These are phyloP conservation scores for Bombus difficillimus DNA, from an alignment of 1,140 invertebrate genomes.

Conservation along the genomic window DNA sequence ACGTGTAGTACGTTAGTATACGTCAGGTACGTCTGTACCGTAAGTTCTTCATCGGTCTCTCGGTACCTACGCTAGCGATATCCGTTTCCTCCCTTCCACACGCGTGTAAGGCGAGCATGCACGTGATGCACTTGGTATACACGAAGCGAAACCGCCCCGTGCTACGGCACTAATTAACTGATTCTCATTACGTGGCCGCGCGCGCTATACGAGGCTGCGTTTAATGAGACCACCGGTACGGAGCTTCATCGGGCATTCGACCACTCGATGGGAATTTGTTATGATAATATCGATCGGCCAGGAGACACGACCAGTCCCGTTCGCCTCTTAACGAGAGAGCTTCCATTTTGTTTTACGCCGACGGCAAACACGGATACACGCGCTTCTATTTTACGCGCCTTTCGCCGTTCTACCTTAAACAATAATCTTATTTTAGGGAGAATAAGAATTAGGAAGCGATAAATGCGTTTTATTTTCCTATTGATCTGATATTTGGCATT, in stretches of 20 bases:
- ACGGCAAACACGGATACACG: background rate
- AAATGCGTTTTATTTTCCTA: too few relatives aligned
- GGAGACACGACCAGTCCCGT: conserved; percentile 29
- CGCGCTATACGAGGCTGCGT: conserved; percentile 71
- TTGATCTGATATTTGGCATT: too few relatives aligned
- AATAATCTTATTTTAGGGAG: too few relatives aligned
- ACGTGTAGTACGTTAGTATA: background rate
- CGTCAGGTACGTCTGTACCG: conserved; percentile 2
- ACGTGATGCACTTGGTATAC: conserved; percentile 55
- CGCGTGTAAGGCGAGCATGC: conserved; percentile 53
- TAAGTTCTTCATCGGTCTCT: conserved; percentile 34
- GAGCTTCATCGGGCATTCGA: conserved; percentile 58
- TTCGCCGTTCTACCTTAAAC: too few relatives aligned
- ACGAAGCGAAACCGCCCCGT: conserved; percentile 61
- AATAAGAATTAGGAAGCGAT: too few relatives aligned
- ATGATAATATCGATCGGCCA: conserved; percentile 53
- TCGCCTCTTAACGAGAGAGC: conserved; percentile 32
- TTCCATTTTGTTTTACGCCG: conserved; percentile 35
- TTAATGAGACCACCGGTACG: conserved; percentile 80
- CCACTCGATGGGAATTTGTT: conserved; percentile 53
- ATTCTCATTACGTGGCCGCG: conserved; percentile 79
- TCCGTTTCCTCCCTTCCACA: conserved; percentile 28
- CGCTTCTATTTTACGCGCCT: too few relatives aligned
- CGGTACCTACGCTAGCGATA: conserved; percentile 30
- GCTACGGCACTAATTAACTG: conserved; percentile 78